Conservation (phyloP, 2,113 vertebrate genomes). For the Desmodus rotundus region DNA sequence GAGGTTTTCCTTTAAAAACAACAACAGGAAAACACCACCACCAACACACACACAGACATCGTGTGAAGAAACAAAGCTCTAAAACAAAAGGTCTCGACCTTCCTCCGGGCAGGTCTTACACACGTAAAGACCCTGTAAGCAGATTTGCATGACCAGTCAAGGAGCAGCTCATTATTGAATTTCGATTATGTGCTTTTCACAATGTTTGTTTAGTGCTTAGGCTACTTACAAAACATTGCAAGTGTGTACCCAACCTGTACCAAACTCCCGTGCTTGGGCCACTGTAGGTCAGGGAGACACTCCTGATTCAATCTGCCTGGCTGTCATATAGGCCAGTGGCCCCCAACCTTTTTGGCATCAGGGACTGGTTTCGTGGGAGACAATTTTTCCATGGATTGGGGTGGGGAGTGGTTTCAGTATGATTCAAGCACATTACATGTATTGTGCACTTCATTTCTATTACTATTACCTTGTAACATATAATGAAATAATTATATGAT, state of each 20-base stretch:
- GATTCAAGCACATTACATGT: no score
- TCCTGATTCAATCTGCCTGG: slow-evolving; percentile 44
- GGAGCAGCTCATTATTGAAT: background rate
- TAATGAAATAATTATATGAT: no score
- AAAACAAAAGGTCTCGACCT: background rate
- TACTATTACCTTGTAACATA: no score
- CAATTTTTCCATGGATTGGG: no score
- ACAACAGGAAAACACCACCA: background rate
- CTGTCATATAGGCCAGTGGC: slow-evolving; percentile 55
- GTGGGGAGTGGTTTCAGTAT: no score
- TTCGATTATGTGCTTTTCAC: background rate
- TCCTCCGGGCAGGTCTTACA: background rate
- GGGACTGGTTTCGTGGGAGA: no score
- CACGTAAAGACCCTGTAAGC: background rate
- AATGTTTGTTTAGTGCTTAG: background rate
- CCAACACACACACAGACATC: background rate
- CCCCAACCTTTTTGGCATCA: no score
- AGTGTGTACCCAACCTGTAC: background rate
- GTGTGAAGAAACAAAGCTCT: background rate
- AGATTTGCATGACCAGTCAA: background rate
- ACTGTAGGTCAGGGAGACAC: slow-evolving; percentile 42
- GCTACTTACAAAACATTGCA: background rate
- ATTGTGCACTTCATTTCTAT: no score
- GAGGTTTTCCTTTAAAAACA: background rate
- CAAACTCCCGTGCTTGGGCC: background rate